Evolutionary conservation across 2,113 vertebrate genomes (phyloP), one percentile per base, ranked within the genome.

Genomic region (Oncorhynchus clarkii): DNA sequence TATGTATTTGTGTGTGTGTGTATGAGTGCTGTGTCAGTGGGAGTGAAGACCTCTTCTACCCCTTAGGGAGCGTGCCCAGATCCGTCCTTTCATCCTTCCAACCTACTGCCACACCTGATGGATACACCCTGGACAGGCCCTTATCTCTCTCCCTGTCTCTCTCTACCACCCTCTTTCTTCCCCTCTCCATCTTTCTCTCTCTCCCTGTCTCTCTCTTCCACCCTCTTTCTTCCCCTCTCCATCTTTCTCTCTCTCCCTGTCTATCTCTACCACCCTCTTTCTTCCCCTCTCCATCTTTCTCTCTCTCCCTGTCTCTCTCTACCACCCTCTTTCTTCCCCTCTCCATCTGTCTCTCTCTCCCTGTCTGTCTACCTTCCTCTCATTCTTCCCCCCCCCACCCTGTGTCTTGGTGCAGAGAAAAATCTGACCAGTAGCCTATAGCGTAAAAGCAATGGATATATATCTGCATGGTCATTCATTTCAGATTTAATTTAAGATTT

Each of bases 21-120:
- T 72, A 51, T 59, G 70, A 29, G 31, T 60, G 34, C 75, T 71
- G 65, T 69, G 73, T 85, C 80, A 80, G 88, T 79, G 71, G 73
- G 81, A 85, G 78, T 27, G 74, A 77, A 78, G 74, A 88, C 82
- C 83, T 85, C 82, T 85, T 85, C 71, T 73, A 74, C 69, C 83
- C 71, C 84, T 13, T 49, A 64, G 74, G 34, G 74, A 73, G 82
- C 79, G 69, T 72, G 71, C 77, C 80, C 78, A 78, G 59, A 76
- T 80, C 73, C 89, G 86, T 89, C 81, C 77, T 86, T 90, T 84
- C 83, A 73, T 62, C 80, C 87, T 82, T 86, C 87, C 59, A 5
- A 24, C 45, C 1, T 76, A 80, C 82, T 84, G 85, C 88, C 87
- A 83, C 49, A 60, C 82, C 84, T 88, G 87, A 89, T 89, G 76